Evolutionary conservation across 2,797 vertebrate genomes (phyloP).

Genomic region (Clarias pachynema): DNA sequence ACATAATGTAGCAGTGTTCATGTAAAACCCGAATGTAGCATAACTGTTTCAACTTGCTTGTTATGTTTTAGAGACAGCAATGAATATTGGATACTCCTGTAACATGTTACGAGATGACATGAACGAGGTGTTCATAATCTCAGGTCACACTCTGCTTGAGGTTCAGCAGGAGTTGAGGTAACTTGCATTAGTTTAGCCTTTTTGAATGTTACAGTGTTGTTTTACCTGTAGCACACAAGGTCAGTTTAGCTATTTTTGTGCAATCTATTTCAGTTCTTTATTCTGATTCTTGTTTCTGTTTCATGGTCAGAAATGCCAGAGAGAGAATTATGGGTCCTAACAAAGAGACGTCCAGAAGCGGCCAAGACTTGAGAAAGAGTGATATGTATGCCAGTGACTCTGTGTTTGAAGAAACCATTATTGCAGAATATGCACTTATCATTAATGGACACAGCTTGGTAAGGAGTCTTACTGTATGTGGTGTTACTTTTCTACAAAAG

Average conservation of each 20-base stretch:
- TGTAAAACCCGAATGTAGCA: background rate
- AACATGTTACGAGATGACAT: constrained; percentile 83
- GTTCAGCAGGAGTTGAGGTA: constrained; percentile 82
- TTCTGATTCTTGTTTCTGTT: constrained; percentile 4
- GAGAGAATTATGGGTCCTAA: constrained; percentile 71
- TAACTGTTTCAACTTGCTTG: background rate
- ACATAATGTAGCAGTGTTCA: background rate
- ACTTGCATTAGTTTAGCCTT: constrained; percentile 19
- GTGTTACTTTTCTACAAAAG: background rate
- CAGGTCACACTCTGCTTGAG: constrained; percentile 72
- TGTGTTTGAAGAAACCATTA: constrained; percentile 74
- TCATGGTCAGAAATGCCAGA: constrained; percentile 72
- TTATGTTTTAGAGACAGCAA: constrained; percentile 80
- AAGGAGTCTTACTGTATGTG: constrained; percentile 58
- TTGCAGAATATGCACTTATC: constrained; percentile 78
- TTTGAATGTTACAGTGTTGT: background rate
- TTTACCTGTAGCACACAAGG: background rate
- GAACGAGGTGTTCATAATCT: constrained; percentile 80
- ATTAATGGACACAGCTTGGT: constrained; percentile 83
- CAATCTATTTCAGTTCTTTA: constrained; percentile 6
- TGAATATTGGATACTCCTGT: constrained; percentile 86
- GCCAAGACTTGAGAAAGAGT: constrained; percentile 64
- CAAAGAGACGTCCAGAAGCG: constrained; percentile 59
- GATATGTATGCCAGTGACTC: constrained; percentile 63
- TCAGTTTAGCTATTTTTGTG: background rate